Percentiles rank a stretch among this genome's conserved stretches.
These are phyloP conservation scores for Megaleporinus macrocephalus DNA, from an alignment of 2,113 vertebrate species.

Conservation along the genomic window DNA sequence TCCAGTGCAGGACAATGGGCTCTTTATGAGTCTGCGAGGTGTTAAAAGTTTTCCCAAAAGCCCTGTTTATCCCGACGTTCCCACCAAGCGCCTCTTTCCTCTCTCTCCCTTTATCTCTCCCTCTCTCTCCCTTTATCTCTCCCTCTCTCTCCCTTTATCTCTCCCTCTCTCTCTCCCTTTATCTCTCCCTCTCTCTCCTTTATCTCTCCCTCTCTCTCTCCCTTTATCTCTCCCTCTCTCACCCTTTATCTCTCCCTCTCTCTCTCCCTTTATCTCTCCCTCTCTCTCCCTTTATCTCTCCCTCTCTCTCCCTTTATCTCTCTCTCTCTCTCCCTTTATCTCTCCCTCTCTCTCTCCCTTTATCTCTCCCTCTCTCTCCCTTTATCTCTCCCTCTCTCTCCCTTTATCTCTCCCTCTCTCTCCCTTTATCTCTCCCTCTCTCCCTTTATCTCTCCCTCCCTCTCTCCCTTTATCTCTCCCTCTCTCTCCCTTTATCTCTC, in stretches of 20 bases:
- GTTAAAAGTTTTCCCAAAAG: constrained; percentile 59
- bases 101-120: not conserved
- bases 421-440: not conserved
- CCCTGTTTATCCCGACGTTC: constrained; percentile 50
- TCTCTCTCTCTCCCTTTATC: not conserved
- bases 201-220: not conserved
- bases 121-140: too few relatives aligned
- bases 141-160: too few relatives aligned
- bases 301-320: not conserved
- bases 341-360: too few relatives aligned
- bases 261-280: not conserved
- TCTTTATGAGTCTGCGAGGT: constrained; percentile 60
- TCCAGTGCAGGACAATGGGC: constrained; percentile 51
- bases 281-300: not conserved
- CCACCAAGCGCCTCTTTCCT: constrained; percentile 4
- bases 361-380: too few relatives aligned
- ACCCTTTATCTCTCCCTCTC: not conserved
- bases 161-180: too few relatives aligned
- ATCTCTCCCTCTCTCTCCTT: not conserved
- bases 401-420: not conserved
- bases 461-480: too few relatives aligned
- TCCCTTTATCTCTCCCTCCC: not conserved
- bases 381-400: not conserved
- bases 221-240: not conserved
- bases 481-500: too few relatives aligned